Base-by-base conservation (phyloP, 2,797 vertebrate genomes). In the Enteromius paludinosus region DNA sequence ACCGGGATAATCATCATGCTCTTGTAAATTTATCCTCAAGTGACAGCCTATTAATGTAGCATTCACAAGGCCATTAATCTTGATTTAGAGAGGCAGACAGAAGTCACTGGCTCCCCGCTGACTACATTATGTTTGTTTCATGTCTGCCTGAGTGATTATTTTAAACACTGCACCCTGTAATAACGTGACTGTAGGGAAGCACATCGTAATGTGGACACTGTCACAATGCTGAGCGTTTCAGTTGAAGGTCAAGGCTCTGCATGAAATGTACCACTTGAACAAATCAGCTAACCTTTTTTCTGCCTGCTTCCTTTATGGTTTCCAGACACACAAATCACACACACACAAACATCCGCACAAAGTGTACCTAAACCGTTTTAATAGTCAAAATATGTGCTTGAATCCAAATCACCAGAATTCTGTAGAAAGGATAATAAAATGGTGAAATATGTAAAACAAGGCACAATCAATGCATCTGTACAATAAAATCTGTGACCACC, bases 71-170 rank as follows among this genome's bases (percentile, higher is more conserved):
- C 75, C n/a, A 79, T 54, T 82, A 35, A 85, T 82, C 79, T 82
- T 70, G 66, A 85, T 82, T 85, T 77, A 73, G 79, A 62, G 56
- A 79, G 76, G 68, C 75, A 47, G 82, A 47, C 66, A 28, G 76
- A 62, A 41, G 73, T 33, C 71, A 87, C 85, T 78, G 89, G 88
- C 72, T 77, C 87, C 87, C 86, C 90, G 91, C 92, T 91, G 87
- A 72, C 79, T 88, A 89, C 90, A 90, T 91, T 91, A 90, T 94
- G 92, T 93, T 89, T 84, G 86, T 89, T 91, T 91, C 92, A 92
- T 87, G 91, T 88, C 77, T 85, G 90, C 91, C 87, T 91, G 92
- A 84, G 92, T 88, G 78, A 82, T 92, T 89, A 91, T 93, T 82
- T 93, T 56, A 73, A 66, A 74, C 68, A 69, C 59, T 64, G 28